phyloP scores from a whole-genome alignment of 37 sponge, comb jelly and placozoan genomes.

The Oscarella lobularis region DNA sequence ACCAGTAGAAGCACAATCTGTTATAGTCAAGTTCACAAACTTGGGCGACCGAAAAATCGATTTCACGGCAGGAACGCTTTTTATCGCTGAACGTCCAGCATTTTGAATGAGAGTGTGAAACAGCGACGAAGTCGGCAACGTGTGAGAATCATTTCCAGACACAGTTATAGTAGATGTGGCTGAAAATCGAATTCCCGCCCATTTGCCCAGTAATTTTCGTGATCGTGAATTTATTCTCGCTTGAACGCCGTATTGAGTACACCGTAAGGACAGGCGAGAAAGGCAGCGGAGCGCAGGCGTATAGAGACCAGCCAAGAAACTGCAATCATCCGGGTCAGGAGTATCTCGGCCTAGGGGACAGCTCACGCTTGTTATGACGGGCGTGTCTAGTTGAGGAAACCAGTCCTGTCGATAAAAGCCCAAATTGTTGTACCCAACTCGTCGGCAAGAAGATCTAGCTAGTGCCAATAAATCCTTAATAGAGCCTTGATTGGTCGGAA shows the following conservation, averaged over 20 bases:
- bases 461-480: background rate
- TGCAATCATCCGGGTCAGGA: background rate
- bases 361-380: background rate
- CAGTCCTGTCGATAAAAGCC: background rate
- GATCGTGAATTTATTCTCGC: no score
- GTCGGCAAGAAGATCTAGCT: background rate
- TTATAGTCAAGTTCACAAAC: background rate
- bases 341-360: background rate
- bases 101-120: background rate
- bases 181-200: background rate
- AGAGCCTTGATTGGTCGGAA: background rate
- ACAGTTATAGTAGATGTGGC: background rate
- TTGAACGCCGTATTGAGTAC: no score
- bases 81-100: background rate
- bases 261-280: no score
- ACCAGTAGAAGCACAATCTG: constrained; percentile 1
- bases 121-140: background rate
- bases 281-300: background rate
- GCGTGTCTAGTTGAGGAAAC: background rate
- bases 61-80: background rate
- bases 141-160: background rate
- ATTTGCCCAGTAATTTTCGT: no score
- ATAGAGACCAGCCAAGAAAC: background rate
- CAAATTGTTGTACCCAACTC: background rate
- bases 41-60: background rate